phyloP scores from a whole-genome alignment of 2,113 vertebrate genomes.

The Benthochromis sp. region DNA sequence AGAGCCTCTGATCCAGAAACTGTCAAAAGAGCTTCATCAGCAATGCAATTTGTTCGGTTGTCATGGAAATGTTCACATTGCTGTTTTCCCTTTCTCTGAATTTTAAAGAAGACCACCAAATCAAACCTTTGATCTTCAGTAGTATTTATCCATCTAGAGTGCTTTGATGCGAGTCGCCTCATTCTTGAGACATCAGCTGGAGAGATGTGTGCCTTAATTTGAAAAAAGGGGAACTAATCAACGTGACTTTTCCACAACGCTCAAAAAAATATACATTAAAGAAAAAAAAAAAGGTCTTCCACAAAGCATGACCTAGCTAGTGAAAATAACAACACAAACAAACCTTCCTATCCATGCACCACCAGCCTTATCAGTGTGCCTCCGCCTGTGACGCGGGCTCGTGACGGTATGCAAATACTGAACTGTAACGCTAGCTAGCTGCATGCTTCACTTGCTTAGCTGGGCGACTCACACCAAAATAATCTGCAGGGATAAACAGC shows the following conservation, averaged over 20 bases:
- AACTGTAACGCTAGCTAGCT: neutral
- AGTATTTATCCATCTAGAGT: accelerated
- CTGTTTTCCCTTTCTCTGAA: neutral
- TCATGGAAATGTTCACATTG: neutral
- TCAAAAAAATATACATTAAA: neutral
- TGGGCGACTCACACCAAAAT: neutral
- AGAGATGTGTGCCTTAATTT: neutral
- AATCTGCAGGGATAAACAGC: neutral
- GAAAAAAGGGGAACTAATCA: neutral
- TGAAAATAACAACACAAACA: neutral
- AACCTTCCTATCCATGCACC: neutral
- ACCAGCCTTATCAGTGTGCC: neutral
- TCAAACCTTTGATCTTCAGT: neutral
- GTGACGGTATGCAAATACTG: neutral
- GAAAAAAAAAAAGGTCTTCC: neutral
- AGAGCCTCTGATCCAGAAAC: neutral
- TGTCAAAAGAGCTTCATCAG: neutral
- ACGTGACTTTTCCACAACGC: neutral
- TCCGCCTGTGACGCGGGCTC: neutral
- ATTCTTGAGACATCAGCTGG: neutral
- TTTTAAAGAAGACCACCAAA: neutral
- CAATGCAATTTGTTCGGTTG: neutral
- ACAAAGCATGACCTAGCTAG: neutral
- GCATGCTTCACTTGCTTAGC: neutral
- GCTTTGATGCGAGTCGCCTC: neutral